phyloP scores from a whole-genome alignment of 2,113 vertebrate species.

The Monopterus albus region DNA sequence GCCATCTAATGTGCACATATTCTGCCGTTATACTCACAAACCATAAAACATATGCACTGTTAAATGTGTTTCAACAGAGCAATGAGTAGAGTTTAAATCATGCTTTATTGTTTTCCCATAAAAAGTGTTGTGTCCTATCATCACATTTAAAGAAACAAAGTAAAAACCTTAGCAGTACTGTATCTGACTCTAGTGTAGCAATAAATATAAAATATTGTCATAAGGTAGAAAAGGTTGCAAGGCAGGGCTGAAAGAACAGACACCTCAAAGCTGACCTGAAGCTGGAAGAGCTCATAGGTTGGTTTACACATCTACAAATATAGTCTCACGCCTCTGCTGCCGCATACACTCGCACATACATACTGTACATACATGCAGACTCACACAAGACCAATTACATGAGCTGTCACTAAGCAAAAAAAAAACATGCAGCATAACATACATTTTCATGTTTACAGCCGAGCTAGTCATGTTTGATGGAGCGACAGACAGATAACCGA shows the following conservation, averaged over 20 bases:
- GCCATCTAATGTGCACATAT: constrained; percentile 57
- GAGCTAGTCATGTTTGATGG: constrained; percentile 12
- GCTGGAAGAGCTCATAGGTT: constrained; percentile 62
- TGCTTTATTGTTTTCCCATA: constrained; percentile 78
- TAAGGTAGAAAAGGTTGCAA: constrained; percentile 51
- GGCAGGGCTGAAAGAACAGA: constrained; percentile 26
- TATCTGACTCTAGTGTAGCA: constrained; percentile 56
- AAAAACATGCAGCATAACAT: constrained; percentile 4
- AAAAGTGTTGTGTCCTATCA: constrained; percentile 60
- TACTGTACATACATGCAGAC: constrained; percentile 15
- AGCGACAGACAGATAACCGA: constrained; percentile 12
- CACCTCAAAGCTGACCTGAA: constrained; percentile 63
- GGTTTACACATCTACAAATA: constrained; percentile 70
- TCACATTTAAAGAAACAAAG: constrained; percentile 75
- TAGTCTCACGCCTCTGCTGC: constrained; percentile 48
- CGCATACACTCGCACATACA: neutral
- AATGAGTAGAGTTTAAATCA: constrained; percentile 10
- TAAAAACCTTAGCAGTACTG: constrained; percentile 63
- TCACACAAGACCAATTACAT: constrained; percentile 23
- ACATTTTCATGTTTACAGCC: constrained; percentile 35
- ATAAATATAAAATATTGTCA: constrained; percentile 79
- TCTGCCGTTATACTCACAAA: constrained; percentile 70
- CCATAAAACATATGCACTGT: constrained; percentile 50
- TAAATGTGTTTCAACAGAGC: constrained; percentile 27
- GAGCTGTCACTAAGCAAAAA: constrained; percentile 29